Percentiles rank a stretch among this genome's conserved stretches.
These are phyloP conservation scores for Criorhina ranunculi DNA, from an alignment of 2,888 invertebrate genomes.

Conservation along the genomic window DNA sequence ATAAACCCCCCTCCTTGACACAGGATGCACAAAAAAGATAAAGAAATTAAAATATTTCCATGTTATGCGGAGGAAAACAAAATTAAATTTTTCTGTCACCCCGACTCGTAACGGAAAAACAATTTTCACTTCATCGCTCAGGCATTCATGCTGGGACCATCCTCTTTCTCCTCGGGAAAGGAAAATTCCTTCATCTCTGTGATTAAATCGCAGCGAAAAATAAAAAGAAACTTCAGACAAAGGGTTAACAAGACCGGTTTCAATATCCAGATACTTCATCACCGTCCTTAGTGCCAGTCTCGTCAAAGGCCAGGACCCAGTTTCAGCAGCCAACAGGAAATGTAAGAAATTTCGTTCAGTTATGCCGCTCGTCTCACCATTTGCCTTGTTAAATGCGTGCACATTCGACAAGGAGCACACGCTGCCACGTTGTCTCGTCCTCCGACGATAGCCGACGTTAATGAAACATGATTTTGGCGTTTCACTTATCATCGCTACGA, in stretches of 20 bases:
- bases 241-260: constrained; percentile 41
- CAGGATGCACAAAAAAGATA: constrained; percentile 11
- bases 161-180: neutral
- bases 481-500: constrained; percentile 42
- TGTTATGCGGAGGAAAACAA: constrained; percentile 13
- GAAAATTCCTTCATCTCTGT: constrained; percentile 50
- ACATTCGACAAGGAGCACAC: neutral
- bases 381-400: constrained; percentile 3
- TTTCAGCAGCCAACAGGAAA: constrained; percentile 9
- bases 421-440: neutral
- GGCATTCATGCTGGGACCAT: constrained; percentile 51
- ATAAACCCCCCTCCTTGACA: constrained; percentile 25
- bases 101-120: constrained; percentile 55
- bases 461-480: constrained; percentile 62
- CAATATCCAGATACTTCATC: neutral
- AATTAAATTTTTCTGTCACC: constrained; percentile 68
- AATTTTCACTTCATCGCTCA: constrained; percentile 58
- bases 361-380: neutral
- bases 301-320: neutral
- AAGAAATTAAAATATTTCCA: constrained; percentile 64
- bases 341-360: constrained; percentile 8
- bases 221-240: constrained; percentile 20
- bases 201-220: constrained; percentile 44
- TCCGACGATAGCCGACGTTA: constrained; percentile 7
- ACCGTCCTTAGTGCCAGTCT: constrained; percentile 5